Evolutionary conservation across 2,113 vertebrate genomes (phyloP), one percentile per base, ranked within the genome.

Genomic region (Sorex fumeus): DNA sequence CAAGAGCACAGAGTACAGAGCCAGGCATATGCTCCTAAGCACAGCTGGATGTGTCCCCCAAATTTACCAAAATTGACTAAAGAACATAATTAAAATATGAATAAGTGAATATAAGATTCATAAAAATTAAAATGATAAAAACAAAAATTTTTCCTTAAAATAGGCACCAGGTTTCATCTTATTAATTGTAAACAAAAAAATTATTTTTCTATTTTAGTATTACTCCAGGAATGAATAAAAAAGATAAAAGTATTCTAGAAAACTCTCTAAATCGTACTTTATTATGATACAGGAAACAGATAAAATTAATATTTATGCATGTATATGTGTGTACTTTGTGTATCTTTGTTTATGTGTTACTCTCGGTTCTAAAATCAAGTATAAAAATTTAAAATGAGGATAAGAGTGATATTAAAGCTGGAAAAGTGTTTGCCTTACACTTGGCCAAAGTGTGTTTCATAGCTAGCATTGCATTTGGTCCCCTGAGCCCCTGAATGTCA

Each of bases 91-190:
- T 0, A 67, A 76, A 84, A 69, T 71, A 66, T 72, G 57, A 71
- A 71, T 40, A 21, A 93, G 5, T 40, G 7, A 40, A 40, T 23
- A 30, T 5, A 81, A 19, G 3, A 50, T 0, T 30, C 5, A n/a
- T 66, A 71, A 4, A 91, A 53, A 16, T 27, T 18, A 71, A 83
- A 90, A 60, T 60, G 18, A 28, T 40, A 40, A 4, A 6, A 1
- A 69, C 86, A 70, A 89, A 88, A 91, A 53, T 21, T 7, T 10
- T 81, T 40, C 15, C 67, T 19, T 78, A 45, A 64, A 74, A 64
- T 11, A 78, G 1, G 19, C 8, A 91, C 79, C 19, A 86, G 21
- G 0, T 1, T 84, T 6, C 79, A 47, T 67, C 36, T 25, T n/a
- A n/a, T 67, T 72, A 43, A 85, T 62, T 32, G 32, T 53, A 53